Evolutionary conservation across 1,140 invertebrate species (phyloP).

Genomic region (Eriocheir sinensis): DNA sequence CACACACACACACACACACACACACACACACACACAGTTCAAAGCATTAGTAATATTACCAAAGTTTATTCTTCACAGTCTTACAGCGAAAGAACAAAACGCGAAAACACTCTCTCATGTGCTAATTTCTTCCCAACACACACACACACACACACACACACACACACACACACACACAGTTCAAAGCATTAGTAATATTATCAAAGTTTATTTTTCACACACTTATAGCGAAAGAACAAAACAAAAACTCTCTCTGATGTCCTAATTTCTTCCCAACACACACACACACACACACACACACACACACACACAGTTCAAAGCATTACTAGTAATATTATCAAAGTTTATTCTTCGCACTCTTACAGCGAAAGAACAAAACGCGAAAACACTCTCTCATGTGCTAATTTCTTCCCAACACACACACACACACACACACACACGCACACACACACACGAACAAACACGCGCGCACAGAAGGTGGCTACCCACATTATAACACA

Average conservation of each 20-base stretch:
- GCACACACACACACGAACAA: conserved; percentile 48
- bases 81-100: neutral
- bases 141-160: conserved; percentile 4
- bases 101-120: too few relatives aligned
- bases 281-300: conserved; percentile 48
- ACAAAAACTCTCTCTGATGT: neutral
- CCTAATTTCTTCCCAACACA: too few relatives aligned
- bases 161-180: neutral
- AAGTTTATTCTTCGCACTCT: neutral
- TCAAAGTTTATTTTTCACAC: too few relatives aligned
- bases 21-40: neutral
- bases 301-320: neutral
- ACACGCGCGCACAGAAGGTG: conserved; percentile 58
- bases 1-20: conserved; percentile 46
- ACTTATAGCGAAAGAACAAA: too few relatives aligned
- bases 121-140: neutral
- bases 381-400: neutral
- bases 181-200: too few relatives aligned
- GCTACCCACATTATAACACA: conserved; percentile 68
- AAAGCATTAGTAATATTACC: neutral
- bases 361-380: neutral
- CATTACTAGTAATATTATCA: too few relatives aligned
- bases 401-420: neutral
- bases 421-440: neutral
- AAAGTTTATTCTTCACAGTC: neutral